A percentile compares a stretch with the other conserved stretches of the same genome.
These are phyloP conservation scores for Arctocebus calabarensis DNA, from an alignment of 2,797 vertebrate genomes.

Conservation along the genomic window DNA sequence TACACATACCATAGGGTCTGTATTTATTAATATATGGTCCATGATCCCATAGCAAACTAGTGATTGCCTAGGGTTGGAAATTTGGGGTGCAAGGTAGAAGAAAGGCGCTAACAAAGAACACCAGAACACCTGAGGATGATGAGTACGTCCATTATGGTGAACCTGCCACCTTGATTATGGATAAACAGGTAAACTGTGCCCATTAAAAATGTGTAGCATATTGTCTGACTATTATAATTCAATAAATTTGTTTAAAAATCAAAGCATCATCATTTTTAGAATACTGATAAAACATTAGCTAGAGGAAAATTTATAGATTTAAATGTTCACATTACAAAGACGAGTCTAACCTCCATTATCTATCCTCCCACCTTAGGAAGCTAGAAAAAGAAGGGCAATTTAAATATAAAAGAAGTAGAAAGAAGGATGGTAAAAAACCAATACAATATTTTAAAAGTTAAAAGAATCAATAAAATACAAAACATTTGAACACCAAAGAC, in stretches of 20 bases:
- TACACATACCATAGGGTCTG: not conserved
- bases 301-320: not conserved
- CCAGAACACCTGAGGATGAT: not conserved
- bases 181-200: not conserved
- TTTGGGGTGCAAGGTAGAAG: not conserved
- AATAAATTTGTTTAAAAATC: not conserved
- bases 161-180: not conserved
- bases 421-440: not conserved
- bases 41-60: not conserved
- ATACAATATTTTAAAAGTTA: not conserved
- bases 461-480: not conserved
- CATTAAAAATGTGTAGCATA: not conserved
- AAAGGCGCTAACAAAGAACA: not conserved
- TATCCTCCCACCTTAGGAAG: not conserved
- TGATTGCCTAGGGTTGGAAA: not conserved
- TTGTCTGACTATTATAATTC: not conserved
- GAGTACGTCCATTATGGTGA: not conserved
- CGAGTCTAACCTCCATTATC: not conserved
- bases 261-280: not conserved
- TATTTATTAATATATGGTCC: not conserved
- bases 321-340: not conserved
- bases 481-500: not conserved
- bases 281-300: not conserved
- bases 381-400: not conserved
- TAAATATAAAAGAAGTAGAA: not conserved